These are phyloP conservation scores for Erithacus rubecula DNA, from an alignment of 2,797 vertebrate species.

Conservation along the genomic window DNA sequence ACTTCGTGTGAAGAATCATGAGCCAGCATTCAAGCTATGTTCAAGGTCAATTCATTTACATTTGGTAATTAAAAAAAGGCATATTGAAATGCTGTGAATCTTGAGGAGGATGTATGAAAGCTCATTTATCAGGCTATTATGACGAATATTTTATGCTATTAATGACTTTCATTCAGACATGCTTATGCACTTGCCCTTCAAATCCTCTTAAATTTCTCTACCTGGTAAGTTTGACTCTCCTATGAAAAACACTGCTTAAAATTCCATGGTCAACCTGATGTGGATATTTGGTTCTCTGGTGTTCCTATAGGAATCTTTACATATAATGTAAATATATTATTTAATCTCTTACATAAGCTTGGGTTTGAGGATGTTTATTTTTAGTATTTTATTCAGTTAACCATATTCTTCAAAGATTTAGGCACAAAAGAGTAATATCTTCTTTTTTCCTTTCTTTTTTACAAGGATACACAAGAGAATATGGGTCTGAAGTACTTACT, in stretches of 20 bases:
- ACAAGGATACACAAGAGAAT: neutral
- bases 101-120: constrained; percentile 44
- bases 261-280: neutral
- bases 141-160: constrained; percentile 59
- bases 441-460: neutral
- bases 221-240: neutral
- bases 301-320: neutral
- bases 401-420: neutral
- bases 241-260: neutral
- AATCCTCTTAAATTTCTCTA: neutral
- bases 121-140: constrained; percentile 68
- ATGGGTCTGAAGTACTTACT: neutral
- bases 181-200: constrained; percentile 20
- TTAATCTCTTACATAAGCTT: neutral
- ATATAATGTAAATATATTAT: neutral
- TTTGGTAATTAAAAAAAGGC: constrained; percentile 66
- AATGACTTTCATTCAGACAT: constrained; percentile 61
- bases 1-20: constrained; percentile 26
- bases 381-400: neutral
- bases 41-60: constrained; percentile 66
- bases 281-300: neutral
- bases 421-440: neutral
- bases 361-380: neutral
- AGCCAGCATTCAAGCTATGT: constrained; percentile 43
- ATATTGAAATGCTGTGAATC: constrained; percentile 61